Conservation (phyloP, 1,140 invertebrate species). For the Drosophila sp. region DNA sequence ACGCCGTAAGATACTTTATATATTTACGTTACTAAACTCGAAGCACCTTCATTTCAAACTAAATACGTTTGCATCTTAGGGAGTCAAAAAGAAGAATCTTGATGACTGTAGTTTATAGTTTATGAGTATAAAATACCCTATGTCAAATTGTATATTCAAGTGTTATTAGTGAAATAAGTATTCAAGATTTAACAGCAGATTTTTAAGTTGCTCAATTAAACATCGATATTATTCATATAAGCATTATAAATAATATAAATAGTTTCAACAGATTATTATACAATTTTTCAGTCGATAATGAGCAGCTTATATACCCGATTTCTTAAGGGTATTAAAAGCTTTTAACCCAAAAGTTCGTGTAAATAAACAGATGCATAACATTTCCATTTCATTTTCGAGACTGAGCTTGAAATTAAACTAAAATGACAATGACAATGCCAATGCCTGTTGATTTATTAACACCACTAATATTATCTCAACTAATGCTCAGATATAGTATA, state of each 20-base stretch:
- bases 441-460: not conserved
- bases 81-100: too few relatives aligned
- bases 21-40: not conserved
- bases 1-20: not conserved
- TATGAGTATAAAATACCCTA: too few relatives aligned
- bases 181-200: too few relatives aligned
- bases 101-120: too few relatives aligned
- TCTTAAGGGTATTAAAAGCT: not conserved
- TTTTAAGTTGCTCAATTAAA: too few relatives aligned
- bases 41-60: too few relatives aligned
- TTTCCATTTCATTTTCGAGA: constrained; percentile 12
- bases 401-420: constrained; percentile 12
- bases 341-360: constrained; percentile 22
- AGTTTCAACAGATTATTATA: not conserved
- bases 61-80: too few relatives aligned
- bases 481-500: not conserved
- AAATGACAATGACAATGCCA: constrained; percentile 3
- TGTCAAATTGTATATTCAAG: too few relatives aligned
- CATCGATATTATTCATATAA: too few relatives aligned
- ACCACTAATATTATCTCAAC: not conserved
- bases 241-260: too few relatives aligned
- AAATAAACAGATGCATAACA: not conserved
- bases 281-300: not conserved
- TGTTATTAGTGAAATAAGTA: too few relatives aligned
- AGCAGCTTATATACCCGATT: not conserved